Evolutionary conservation across 2,113 vertebrate species (phyloP), one percentile per base, ranked within the genome.

Genomic region (Phrynocephalus versicolor): DNA sequence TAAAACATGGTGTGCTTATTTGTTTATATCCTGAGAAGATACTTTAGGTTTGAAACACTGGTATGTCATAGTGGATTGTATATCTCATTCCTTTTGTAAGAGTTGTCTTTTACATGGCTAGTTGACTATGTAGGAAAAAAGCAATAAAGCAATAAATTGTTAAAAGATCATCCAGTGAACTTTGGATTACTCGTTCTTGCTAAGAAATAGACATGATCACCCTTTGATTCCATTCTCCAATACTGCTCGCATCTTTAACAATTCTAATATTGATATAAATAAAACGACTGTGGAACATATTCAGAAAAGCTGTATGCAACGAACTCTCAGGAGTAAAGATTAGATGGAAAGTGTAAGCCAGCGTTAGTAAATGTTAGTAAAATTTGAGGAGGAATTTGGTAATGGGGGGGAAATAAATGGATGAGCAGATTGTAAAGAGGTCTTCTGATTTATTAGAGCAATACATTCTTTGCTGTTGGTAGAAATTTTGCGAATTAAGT

Each of bases 361-460:
- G 33, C 73, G 77, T 74, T 45, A 39, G 1, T 65, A 81, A 80
- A 58, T 83, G 41, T 5, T 41, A 60, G 25, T 33, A 69, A 18
- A 78, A 25, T 86, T 65, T 81, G 76, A 81, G 82, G 78, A 33
- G 72, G 45, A 64, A 62, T 70, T 55, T 14, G 87, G 45, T 55
- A 74, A 19, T 16, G 39, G n/a, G 77, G 39, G n/a, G 77, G 57
- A 84, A 88, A 85, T 82, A 41, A 86, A 88, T 35, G 30, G 2
- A 23, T 1, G 33, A 3, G 76, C 0, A 0, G 62, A 1, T 39
- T 83, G 60, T 51, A 84, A 86, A 88, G 85, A 83, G 79, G 86
- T 41, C 75, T 90, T 90, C 57, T 92, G 18, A 72, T 39, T 62
- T 35, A 6, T 82, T 45, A 45, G 41, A 83, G 83, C 41, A 23